Conservation (phyloP, 2,113 vertebrate genomes). For the Nycticryphes semicollaris region DNA sequence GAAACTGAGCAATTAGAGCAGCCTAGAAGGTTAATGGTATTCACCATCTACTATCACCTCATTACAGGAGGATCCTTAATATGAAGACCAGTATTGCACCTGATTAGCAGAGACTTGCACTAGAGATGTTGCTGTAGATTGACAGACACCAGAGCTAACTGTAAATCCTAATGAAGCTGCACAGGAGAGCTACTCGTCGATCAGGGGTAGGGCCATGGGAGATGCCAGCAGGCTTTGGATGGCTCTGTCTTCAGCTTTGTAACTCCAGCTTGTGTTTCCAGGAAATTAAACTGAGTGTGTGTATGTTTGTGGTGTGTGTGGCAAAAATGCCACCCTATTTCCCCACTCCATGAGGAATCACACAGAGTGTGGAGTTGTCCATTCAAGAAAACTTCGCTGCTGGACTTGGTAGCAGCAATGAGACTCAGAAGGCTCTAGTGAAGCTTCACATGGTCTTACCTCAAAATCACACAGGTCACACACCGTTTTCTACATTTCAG, state of each 20-base stretch:
- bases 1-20: constrained; percentile 45
- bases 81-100: not conserved
- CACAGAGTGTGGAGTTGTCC: not conserved
- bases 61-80: not conserved
- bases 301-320: too few species aligned
- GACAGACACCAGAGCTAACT: not conserved
- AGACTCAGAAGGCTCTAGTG: not conserved
- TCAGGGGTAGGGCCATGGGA: not conserved
- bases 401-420: not conserved
- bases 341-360: not conserved
- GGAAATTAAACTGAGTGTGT: not conserved
- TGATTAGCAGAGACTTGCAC: not conserved
- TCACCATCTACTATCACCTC: constrained; percentile 13
- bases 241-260: not conserved
- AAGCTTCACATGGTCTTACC: not conserved
- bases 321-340: not conserved
- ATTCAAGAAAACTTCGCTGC: not conserved
- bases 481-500: not conserved
- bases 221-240: not conserved
- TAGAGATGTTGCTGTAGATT: not conserved
- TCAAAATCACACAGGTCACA: not conserved
- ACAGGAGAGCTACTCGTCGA: not conserved
- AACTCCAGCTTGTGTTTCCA: not conserved
- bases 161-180: not conserved
- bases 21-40: constrained; percentile 35